Evolutionary conservation across 2,113 vertebrate species (phyloP), one percentile per base, ranked within the genome.

Genomic region (Tor tambroides): DNA sequence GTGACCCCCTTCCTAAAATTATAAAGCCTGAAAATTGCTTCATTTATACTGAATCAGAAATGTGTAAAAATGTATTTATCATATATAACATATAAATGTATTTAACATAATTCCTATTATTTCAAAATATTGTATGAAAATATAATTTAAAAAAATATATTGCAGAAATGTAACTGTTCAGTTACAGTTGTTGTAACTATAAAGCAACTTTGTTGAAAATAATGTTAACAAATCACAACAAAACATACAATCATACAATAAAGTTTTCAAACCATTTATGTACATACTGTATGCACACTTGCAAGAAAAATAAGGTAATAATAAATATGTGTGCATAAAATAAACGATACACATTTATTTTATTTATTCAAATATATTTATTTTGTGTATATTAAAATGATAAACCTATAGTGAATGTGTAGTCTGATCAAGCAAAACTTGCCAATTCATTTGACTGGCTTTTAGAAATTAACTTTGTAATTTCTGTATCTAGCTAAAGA

Each of bases 401-500:
- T 61, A 2, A 38, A 23, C 32, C 3, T 4, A n/a, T 14, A 26
- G 69, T 71, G 32, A 8, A 78, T 54, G 75, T 26, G 2, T 26
- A 49, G 5, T 14, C 12, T 77, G 8, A 32, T 35, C 15, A 72
- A 72, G 17, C 12, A 38, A 41, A 76, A 4, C 51, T 61, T 80
- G 26, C 14, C 15, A 46, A 61, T n/a, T 19, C 0, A 43, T 12
- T 17, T 1, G 23, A 21, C 4, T 84, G 7, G 28, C 26, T 41
- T 84, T 75, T 30, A 67, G 11, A 41, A 38, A 72, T 72, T 10
- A 35, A 15, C 28, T 63, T 5, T 75, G 38, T 59, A 35, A 28
- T 35, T 38, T 30, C 26, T 86, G 12, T 41, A 49, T 88, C 49
- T 74, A 97, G 96, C 90, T 84, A 93, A 93, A 88, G 93, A 94